These are phyloP conservation scores for Tachystola acroxantha DNA, from an alignment of 2,888 invertebrate species.

Conservation along the genomic window DNA sequence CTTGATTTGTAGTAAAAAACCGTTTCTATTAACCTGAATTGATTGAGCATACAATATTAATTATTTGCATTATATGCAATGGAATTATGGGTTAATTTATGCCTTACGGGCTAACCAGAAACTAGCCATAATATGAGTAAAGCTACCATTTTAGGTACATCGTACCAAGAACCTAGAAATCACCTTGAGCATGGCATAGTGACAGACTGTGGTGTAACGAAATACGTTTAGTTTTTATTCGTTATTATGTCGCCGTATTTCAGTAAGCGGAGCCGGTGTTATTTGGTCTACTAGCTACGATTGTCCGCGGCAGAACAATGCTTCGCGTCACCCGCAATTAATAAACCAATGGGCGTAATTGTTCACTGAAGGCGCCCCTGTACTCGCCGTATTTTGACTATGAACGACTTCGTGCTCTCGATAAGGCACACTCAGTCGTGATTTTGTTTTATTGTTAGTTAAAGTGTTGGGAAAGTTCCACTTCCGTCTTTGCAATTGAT, in stretches of 20 bases:
- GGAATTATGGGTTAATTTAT: too few species aligned
- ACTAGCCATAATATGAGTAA: too few species aligned
- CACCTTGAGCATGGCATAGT: conserved; percentile 6
- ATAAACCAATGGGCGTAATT: conserved; percentile 70
- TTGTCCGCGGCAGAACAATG: conserved; percentile 69
- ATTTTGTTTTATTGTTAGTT: conserved; percentile 54
- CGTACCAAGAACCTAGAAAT: background rate
- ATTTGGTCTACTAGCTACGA: conserved; percentile 75
- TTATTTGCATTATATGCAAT: too few species aligned
- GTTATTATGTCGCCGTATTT: conserved; percentile 39
- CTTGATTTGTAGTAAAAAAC: too few species aligned
- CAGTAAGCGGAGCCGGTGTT: conserved; percentile 54
- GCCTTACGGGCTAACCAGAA: too few species aligned
- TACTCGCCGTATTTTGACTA: conserved; percentile 67
- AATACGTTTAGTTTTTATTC: conserved; percentile 46
- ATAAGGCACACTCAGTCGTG: conserved; percentile 58
- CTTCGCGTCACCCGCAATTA: conserved; percentile 52
- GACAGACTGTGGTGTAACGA: conserved; percentile 38
- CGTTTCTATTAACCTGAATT: too few species aligned
- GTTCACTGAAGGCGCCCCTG: conserved; percentile 35
- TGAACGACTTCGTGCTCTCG: conserved; percentile 61
- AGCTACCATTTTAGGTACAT: too few species aligned
- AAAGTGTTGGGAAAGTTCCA: conserved; percentile 47
- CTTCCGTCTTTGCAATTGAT: conserved; percentile 43
- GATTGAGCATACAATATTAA: too few species aligned